phyloP scores from a whole-genome alignment of 2,888 invertebrate species.

The Allygus modestus region DNA sequence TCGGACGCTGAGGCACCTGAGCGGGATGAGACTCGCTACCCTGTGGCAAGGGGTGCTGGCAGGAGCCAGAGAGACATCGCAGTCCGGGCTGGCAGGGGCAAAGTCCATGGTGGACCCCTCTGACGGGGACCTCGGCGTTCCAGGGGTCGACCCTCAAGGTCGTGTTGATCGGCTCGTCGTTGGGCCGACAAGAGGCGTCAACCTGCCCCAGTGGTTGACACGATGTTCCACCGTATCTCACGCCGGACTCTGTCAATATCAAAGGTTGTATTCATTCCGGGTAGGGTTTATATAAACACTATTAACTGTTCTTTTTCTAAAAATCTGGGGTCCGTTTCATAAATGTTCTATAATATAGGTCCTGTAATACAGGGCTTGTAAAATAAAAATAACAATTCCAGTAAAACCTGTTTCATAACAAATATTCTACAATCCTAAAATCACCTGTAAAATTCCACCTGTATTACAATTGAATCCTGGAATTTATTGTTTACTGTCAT shows the following conservation, averaged over 20 bases:
- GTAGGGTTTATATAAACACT: too few relatives aligned
- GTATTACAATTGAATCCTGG: too few relatives aligned
- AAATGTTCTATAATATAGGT: too few relatives aligned
- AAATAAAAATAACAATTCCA: too few relatives aligned
- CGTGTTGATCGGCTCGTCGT: not conserved
- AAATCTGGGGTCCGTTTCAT: too few relatives aligned
- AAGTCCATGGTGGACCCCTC: not conserved
- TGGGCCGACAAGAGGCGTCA: not conserved
- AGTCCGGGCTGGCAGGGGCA: not conserved
- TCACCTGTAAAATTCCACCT: too few relatives aligned
- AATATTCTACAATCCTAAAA: too few relatives aligned
- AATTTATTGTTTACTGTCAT: too few relatives aligned
- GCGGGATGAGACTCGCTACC: not conserved
- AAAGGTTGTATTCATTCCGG: not conserved
- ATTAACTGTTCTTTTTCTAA: too few relatives aligned
- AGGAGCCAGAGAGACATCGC: not conserved
- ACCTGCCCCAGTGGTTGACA: not conserved
- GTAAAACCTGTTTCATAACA: too few relatives aligned
- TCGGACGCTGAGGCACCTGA: not conserved
- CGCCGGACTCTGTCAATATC: not conserved
- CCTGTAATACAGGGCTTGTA: too few relatives aligned
- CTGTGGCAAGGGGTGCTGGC: not conserved
- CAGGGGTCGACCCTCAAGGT: not conserved
- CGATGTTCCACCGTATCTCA: not conserved
- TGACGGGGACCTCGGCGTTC: not conserved